A percentile compares a stretch with the other conserved stretches of the same genome.
Conservation (phyloP, 2,797 vertebrate genomes). For the Balearica regulorum region DNA sequence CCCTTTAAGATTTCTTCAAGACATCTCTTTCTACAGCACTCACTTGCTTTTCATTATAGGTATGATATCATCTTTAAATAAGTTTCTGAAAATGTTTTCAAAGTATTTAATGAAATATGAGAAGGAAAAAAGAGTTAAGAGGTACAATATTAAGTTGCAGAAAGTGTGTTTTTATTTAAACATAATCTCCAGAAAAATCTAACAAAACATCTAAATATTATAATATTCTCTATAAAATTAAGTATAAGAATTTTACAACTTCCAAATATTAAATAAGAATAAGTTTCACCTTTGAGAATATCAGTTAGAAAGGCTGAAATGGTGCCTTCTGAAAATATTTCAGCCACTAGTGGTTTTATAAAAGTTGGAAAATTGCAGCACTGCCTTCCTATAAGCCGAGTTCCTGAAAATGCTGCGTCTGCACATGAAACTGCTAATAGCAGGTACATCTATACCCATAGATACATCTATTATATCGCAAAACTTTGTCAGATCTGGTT, state of each 20-base stretch:
- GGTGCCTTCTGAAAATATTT: too few relatives aligned
- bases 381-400: accelerated
- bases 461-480: not conserved
- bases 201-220: not conserved
- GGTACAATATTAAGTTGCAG: not conserved
- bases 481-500: not conserved
- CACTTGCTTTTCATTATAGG: not conserved
- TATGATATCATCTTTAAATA: not conserved
- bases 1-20: not conserved
- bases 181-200: not conserved
- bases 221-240: not conserved
- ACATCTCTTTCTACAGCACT: not conserved
- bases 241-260: not conserved
- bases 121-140: not conserved
- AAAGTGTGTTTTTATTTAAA: not conserved
- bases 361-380: not conserved
- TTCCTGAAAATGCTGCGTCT: not conserved
- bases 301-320: too few relatives aligned
- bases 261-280: not conserved
- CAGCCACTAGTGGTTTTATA: too few relatives aligned
- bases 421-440: not conserved
- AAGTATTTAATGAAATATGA: not conserved
- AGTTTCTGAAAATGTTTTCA: not conserved
- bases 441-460: not conserved
- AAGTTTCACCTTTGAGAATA: too few relatives aligned